phyloP scores from a whole-genome alignment of 2,888 invertebrate genomes.

The Electrophaes corylata region DNA sequence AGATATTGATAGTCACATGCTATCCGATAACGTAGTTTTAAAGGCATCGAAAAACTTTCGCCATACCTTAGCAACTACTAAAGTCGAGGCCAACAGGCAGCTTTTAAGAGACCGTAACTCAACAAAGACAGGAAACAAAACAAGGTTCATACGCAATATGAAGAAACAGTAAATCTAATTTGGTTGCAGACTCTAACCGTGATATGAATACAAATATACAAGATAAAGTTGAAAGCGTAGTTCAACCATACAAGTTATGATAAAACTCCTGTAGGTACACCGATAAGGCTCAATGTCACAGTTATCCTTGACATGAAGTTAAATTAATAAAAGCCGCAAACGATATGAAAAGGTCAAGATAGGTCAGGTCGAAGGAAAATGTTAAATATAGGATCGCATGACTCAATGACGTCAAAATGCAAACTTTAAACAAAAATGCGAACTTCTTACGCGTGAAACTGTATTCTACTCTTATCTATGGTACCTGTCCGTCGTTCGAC shows the following conservation, averaged over 20 bases:
- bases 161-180: constrained; percentile 11
- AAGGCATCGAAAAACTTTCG: no score
- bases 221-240: constrained; percentile 15
- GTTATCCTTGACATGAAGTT: constrained; percentile 45
- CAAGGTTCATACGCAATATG: neutral
- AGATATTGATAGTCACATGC: no score
- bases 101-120: no score
- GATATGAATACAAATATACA: constrained; percentile 16
- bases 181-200: constrained; percentile 7
- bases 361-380: constrained; percentile 64
- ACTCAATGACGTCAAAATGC: constrained; percentile 66
- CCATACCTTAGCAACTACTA: no score
- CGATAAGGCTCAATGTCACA: constrained; percentile 11
- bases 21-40: no score
- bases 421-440: no score
- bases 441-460: no score
- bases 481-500: no score
- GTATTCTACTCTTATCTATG: no score
- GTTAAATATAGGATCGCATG: constrained; percentile 80
- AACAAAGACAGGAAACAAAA: neutral
- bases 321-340: constrained; percentile 40
- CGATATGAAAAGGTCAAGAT: constrained; percentile 58
- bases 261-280: neutral
- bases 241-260: constrained; percentile 14
- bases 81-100: no score